Conservation (phyloP, 2,888 invertebrate genomes). For the Apotomis betuletana region DNA sequence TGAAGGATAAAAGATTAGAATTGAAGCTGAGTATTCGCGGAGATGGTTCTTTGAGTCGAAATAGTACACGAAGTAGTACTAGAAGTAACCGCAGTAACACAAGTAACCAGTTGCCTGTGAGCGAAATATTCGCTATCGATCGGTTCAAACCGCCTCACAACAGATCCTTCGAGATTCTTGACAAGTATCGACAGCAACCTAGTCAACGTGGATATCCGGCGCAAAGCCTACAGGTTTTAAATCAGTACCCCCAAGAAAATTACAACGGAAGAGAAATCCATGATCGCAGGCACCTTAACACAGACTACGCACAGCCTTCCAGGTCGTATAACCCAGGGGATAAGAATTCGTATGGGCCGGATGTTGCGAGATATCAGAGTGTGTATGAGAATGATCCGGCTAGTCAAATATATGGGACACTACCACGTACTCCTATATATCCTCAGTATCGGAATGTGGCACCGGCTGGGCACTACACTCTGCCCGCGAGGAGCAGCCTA, state of each 20-base stretch:
- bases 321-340: conserved; percentile 53
- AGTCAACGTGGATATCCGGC: conserved; percentile 72
- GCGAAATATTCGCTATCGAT: conserved; percentile 77
- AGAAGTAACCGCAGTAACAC: conserved; percentile 72
- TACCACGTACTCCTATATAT: conserved; percentile 60
- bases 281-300: conserved; percentile 63
- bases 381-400: conserved; percentile 58
- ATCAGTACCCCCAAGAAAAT: conserved; percentile 64
- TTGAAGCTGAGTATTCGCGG: conserved; percentile 78
- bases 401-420: conserved; percentile 62
- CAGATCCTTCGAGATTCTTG: conserved; percentile 70
- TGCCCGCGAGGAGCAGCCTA: conserved; percentile 66
- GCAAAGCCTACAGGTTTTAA: conserved; percentile 71
- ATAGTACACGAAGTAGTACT: conserved; percentile 70
- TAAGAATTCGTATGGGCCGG: conserved; percentile 48
- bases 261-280: conserved; percentile 53
- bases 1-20: conserved; percentile 80
- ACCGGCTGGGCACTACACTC: conserved; percentile 62
- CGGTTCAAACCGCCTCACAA: conserved; percentile 72
- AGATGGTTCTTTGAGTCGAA: conserved; percentile 74
- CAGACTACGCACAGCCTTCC: conserved; percentile 61
- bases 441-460: conserved; percentile 53
- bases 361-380: conserved; percentile 57
- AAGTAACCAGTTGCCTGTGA: conserved; percentile 69
- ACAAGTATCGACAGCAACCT: conserved; percentile 70